Base-by-base conservation (phyloP, 2,888 invertebrate species). In the Tetragonula carbonaria region DNA sequence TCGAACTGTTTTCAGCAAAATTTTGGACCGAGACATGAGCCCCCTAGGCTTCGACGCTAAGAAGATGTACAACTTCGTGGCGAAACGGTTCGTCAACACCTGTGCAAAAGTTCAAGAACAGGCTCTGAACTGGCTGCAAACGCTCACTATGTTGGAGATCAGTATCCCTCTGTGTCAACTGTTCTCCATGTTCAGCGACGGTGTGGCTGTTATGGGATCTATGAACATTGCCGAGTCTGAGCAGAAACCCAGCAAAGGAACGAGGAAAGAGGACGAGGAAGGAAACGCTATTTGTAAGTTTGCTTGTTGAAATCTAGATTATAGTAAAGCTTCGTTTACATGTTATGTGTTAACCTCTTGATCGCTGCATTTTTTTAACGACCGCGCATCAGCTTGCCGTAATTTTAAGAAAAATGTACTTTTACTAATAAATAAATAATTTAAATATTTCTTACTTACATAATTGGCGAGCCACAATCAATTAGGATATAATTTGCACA, bases 11-110 rank as follows among this genome's bases (percentile, higher is more conserved):
- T 71, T 95, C 90, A 98, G 98, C 93, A 99, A 99, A 96, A 98
- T 99, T 83, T 96, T 99, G 92, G 99, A 99, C 95, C 97, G 98
- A 0, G 99, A 99, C 92, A 98, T 99, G 96, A 98, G 98, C 85
- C 98, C 99, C 73, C 95, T 99, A 62, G 99, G 99, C 4, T 98
- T 99, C 92, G 98, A 98, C 92, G 97, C 98, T n/a, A 97, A 97
- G 89, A 97, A 98, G 92, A 97, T 99, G 96, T 99, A 99, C 95
- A 97, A 98, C 92, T 99, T 99, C 94, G 97, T 99, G 59, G 97
- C 97, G 0, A 96, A 97, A 77, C 96, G 98, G 74, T 99, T 99
- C 92, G 97, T 96, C 93, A 97, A 96, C 92, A 97, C 98, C 1
- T 96, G 96, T 1, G 97, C 98, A 0, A 97, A 97, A 92, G 97